phyloP scores from a whole-genome alignment of 2,888 invertebrate genomes.

The Harpalus rubripes region DNA sequence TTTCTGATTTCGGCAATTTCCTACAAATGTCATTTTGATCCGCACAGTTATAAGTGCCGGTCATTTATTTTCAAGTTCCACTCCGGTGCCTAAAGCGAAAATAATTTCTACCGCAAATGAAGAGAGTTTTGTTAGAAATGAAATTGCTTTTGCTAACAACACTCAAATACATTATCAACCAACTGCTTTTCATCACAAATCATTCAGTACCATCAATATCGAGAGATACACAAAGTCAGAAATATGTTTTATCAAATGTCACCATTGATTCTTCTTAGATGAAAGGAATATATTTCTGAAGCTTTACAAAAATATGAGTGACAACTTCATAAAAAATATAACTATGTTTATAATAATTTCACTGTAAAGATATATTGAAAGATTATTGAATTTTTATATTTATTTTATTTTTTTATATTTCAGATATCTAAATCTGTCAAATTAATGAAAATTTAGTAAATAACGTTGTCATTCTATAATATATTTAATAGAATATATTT shows the following conservation, averaged over 20 bases:
- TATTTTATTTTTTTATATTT: too few species aligned
- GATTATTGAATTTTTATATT: too few species aligned
- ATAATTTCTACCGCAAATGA: constrained; percentile 44
- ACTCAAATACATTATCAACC: constrained; percentile 17
- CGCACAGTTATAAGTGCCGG: constrained; percentile 47
- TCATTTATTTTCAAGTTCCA: constrained; percentile 51
- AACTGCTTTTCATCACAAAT: neutral
- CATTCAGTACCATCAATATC: neutral
- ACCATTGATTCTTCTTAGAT: neutral
- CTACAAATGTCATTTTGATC: constrained; percentile 55
- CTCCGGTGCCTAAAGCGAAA: constrained; percentile 39
- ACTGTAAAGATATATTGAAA: too few species aligned
- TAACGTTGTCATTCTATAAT: too few species aligned
- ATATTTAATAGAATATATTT: too few species aligned
- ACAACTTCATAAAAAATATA: neutral
- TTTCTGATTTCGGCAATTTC: constrained; percentile 55
- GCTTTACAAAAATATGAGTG: neutral
- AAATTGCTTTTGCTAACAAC: constrained; percentile 27
- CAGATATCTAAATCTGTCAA: too few species aligned
- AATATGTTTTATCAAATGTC: neutral
- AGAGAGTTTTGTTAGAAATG: constrained; percentile 11
- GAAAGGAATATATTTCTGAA: neutral
- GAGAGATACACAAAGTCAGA: neutral
- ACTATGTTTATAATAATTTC: neutral
- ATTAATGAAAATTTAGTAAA: too few species aligned